A percentile compares a stretch with the other conserved stretches of the same genome.
Conservation (phyloP, 2,113 vertebrate species). For the Pao palembangensis region DNA sequence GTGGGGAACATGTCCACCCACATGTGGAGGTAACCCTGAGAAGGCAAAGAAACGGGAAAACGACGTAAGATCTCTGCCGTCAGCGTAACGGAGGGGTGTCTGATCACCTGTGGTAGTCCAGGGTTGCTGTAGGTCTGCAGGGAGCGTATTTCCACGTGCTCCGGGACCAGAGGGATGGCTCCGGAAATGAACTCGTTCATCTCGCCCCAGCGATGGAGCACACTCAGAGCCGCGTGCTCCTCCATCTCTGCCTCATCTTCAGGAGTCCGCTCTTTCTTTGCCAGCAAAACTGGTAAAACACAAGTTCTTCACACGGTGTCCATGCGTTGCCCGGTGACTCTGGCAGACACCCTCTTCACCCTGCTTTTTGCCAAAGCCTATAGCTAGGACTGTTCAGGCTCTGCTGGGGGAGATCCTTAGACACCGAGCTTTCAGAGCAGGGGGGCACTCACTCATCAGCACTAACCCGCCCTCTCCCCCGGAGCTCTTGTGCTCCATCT, state of each 20-base stretch:
- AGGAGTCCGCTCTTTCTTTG: slow-evolving; percentile 72
- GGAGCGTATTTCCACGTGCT: slow-evolving; percentile 85
- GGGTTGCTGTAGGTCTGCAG: slow-evolving; percentile 79
- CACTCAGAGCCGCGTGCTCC: slow-evolving; percentile 83
- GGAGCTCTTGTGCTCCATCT: no score
- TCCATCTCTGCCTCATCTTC: slow-evolving; percentile 72
- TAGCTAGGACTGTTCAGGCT: neutral
- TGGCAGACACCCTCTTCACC: no score
- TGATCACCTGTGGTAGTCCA: slow-evolving; percentile 83
- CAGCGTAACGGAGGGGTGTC: no score
- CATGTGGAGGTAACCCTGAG: slow-evolving; percentile 89
- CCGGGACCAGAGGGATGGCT: slow-evolving; percentile 82
- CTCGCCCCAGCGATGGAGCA: slow-evolving; percentile 86
- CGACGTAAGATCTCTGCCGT: no score
- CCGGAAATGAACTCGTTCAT: slow-evolving; percentile 80
- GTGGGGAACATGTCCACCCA: slow-evolving; percentile 95
- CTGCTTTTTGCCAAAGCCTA: neutral
- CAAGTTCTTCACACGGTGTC: neutral
- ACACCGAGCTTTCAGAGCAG: no score
- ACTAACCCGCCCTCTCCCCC: neutral
- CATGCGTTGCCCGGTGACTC: no score
- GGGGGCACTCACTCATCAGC: neutral
- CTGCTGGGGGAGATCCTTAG: no score
- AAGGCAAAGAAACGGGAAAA: neutral
- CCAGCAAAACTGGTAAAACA: slow-evolving; percentile 63